Evolutionary conservation across 2,888 invertebrate genomes (phyloP), one percentile per base, ranked within the genome.

Genomic region (Nomada lathburiana): DNA sequence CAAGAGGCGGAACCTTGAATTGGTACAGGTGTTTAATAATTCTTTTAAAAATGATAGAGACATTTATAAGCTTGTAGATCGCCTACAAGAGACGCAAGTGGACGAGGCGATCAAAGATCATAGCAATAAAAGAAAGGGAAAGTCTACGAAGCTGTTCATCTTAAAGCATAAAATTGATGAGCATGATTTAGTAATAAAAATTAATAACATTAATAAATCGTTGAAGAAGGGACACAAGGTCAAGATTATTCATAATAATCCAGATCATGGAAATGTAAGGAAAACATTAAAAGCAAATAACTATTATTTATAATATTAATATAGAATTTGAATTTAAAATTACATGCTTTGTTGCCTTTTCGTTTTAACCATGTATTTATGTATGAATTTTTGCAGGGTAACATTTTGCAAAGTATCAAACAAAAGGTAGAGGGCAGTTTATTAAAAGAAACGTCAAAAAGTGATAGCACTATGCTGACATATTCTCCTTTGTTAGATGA

Each of bases 41-140:
- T 96, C 97, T 93, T 94, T 95, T 0, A 97, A 97, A 94, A 96
- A 96, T 0, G 95, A 96, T 50, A 94, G 97, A 60, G 95, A 96
- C 16, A 94, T 96, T 16, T 98, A 97, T 90, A 96, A 96, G 95
- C 93, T 97, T 36, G 1, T 1, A 36, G 10, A 7, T 18, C 9
- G 1, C 20, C 16, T 0, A 0, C 2, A 29, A 1, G 2, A 3
- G 2, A 0, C 0, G 3, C 0, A 18, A 13, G 0, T 0, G 0
- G 0, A 2, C 0, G 20, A 70, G n/a, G 88, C 82, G 53, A 77
- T 76, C 18, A 64, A 73, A 0, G 0, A 55, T 4, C 71, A 0
- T 65, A 23, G 68, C 59, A 67, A 10, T 64, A 74, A 2, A 2
- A 18, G 1, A 1, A 20, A 13, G 1, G 0, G 0, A 0, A 93